phyloP scores from a whole-genome alignment of 2,113 vertebrate genomes.

The Phoenicopterus ruber region DNA sequence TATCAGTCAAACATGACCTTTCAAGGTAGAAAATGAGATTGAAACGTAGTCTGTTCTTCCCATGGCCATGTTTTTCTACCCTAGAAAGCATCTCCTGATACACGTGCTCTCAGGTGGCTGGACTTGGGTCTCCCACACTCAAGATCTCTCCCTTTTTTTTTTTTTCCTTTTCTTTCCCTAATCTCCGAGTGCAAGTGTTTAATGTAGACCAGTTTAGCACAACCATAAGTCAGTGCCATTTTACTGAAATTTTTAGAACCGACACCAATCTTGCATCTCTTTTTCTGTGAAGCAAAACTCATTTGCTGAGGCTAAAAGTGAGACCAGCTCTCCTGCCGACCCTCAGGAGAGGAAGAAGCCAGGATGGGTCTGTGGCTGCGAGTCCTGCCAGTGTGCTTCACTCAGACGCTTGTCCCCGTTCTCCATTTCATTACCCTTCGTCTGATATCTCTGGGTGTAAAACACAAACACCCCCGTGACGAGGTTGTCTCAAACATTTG shows the following conservation, averaged over 20 bases:
- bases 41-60: not conserved
- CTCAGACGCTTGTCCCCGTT: not conserved
- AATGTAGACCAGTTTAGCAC: not conserved
- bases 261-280: not conserved
- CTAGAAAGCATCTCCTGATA: not conserved
- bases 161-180: not conserved
- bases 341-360: not conserved
- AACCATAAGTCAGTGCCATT: not conserved
- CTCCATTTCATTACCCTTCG: not conserved
- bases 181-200: not conserved
- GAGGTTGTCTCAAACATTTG: not conserved
- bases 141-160: not conserved
- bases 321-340: not conserved
- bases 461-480: not conserved
- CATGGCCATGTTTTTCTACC: not conserved
- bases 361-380: rapidly evolving
- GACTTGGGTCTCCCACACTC: not conserved
- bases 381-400: not conserved
- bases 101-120: not conserved
- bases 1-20: not conserved
- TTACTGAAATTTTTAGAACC: not conserved
- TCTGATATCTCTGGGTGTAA: not conserved
- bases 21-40: not conserved
- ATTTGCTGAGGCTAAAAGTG: not conserved
- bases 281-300: not conserved